A percentile compares a stretch with the other conserved stretches of the same genome.
Conservation (phyloP, 92 coral and sea anemone species). For the Epizoanthus fatuus region DNA sequence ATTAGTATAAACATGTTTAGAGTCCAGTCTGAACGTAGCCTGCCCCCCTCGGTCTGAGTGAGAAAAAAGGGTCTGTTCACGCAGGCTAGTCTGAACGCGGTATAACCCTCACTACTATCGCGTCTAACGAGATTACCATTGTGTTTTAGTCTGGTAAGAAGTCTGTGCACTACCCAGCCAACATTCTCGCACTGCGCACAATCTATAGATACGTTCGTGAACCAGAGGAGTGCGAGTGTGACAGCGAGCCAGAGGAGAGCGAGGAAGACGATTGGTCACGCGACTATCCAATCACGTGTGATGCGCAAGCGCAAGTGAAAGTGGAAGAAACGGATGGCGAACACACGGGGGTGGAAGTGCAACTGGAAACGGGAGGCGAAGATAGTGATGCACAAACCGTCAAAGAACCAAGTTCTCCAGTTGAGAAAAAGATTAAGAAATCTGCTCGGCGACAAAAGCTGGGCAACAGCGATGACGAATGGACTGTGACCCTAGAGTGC, state of each 20-base stretch:
- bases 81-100: too few species aligned
- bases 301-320: background rate
- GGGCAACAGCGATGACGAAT: constrained; percentile 50
- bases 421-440: constrained; percentile 64
- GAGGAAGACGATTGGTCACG: constrained; percentile 9
- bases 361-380: background rate
- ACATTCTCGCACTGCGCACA: constrained; percentile 73
- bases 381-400: constrained; percentile 1
- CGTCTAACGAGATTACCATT: background rate
- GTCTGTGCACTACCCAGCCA: constrained; percentile 72
- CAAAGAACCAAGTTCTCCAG: constrained; percentile 58
- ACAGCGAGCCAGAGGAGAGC: constrained; percentile 41
- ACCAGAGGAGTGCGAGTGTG: constrained; percentile 56
- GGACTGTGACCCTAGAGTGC: constrained; percentile 36
- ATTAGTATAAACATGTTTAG: too few species aligned
- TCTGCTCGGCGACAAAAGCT: constrained; percentile 56
- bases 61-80: too few species aligned
- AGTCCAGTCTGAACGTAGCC: too few species aligned
- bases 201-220: constrained; percentile 65
- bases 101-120: background rate
- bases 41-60: too few species aligned
- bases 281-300: constrained; percentile 8
- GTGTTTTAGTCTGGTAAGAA: constrained; percentile 59
- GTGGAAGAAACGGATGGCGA: background rate
- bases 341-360: background rate